These are phyloP conservation scores for Euproctis similis DNA, from an alignment of 2,888 invertebrate genomes.

Conservation along the genomic window DNA sequence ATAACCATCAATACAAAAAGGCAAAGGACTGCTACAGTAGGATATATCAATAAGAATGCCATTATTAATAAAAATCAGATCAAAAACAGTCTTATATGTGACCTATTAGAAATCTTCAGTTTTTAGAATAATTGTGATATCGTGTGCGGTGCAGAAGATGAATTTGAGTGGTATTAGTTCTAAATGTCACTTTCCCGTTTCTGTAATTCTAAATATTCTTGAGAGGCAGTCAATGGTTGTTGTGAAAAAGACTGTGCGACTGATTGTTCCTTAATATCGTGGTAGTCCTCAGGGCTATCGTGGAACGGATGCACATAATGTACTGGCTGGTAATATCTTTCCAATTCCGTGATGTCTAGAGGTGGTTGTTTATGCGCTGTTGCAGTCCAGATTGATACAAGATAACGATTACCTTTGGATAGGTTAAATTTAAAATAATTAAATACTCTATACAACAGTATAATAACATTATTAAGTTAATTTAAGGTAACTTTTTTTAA, in stretches of 20 bases:
- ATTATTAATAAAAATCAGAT: no score
- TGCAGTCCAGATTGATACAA: conserved; percentile 88
- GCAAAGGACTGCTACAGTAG: conserved; percentile 80
- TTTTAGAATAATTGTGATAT: no score
- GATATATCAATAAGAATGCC: conserved; percentile 85
- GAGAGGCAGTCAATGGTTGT: conserved; percentile 60
- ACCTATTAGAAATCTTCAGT: no score
- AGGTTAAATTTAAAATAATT: not conserved
- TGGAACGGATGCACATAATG: conserved; percentile 44
- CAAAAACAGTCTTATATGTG: no score
- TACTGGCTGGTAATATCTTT: conserved; percentile 54
- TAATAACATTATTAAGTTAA: no score
- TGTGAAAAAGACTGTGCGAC: conserved; percentile 49
- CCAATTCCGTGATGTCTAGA: conserved; percentile 84
- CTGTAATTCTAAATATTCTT: conserved; percentile 82
- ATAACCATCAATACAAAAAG: conserved; percentile 85
- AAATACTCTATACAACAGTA: no score
- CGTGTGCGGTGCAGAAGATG: no score
- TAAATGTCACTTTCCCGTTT: conserved; percentile 82
- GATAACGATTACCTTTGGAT: conserved; percentile 86
- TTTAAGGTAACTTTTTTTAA: no score
- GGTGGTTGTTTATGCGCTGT: conserved; percentile 89
- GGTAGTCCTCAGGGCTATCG: conserved; percentile 40
- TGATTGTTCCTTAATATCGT: conserved; percentile 34
- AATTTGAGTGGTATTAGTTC: no score